Evolutionary conservation across 2,888 invertebrate species (phyloP), one percentile per base, ranked within the genome.

Genomic region (Molorchus minor): DNA sequence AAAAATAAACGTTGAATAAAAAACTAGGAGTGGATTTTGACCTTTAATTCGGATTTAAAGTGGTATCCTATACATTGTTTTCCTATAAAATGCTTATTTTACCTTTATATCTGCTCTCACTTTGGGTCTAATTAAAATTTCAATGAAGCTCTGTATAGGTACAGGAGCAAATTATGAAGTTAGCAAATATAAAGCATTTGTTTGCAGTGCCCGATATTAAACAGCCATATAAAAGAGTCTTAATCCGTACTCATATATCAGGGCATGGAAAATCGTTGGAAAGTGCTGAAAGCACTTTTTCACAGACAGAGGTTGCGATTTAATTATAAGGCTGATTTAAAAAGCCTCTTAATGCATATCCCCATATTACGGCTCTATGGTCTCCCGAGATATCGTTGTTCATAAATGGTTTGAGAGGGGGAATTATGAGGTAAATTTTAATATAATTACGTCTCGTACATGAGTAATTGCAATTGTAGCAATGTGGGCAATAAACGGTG

Each of bases 291-390:
- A 56, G 59, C 49, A 46, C 55, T 61, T 57, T 59, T 65, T 59
- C 60, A 53, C 63, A 60, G 59, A 55, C 53, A 44, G 30, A 30
- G 52, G 61, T 61, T 62, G 52, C 60, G 64, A 70, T 69, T 70
- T 70, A 70, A 67, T 69, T 69, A 67, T 66, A 61, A 58, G 53
- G 59, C 65, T 70, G 68, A 70, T 69, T 68, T 69, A 70, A 70
- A 70, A 70, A 70, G 67, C 70, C 70, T 63, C 65, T 70, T 70
- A 69, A 67, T 65, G 61, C 52, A 65, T 57, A 64, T 64, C 61
- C 66, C 61, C 60, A 56, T 62, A 64, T 62, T 64, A 66, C 43
- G 65, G 64, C 65, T 38, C 51, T 29, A 43, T 43, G 52, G 52
- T 30, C 41, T 52, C 41, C 30, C 33, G 56, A 59, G 58, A 51